These are phyloP conservation scores for Halcyon malimbica DNA, from an alignment of 2,113 vertebrate species.

Conservation along the genomic window DNA sequence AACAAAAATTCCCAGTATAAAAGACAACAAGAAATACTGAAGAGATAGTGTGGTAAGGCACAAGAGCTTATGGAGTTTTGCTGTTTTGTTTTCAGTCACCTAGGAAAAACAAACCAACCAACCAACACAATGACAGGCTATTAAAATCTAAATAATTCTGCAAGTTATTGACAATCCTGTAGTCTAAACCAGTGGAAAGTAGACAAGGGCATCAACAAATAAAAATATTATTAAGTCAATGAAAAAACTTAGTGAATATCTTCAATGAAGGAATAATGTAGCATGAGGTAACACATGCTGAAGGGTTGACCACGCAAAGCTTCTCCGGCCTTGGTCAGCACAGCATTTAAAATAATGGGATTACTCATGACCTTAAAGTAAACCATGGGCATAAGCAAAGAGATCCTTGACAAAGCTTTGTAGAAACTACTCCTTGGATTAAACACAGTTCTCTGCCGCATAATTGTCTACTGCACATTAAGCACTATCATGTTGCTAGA, in stretches of 20 bases:
- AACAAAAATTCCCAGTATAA: not conserved
- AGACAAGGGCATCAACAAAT: not conserved
- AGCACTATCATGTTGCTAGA: not conserved
- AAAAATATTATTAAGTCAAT: not conserved
- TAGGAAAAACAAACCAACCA: no score
- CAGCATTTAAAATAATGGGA: not conserved
- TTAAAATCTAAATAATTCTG: not conserved
- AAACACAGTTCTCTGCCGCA: fast-evolving
- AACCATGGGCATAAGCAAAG: not conserved
- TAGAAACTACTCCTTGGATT: not conserved
- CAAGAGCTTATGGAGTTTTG: not conserved
- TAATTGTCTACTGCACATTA: not conserved
- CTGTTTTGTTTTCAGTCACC: not conserved
- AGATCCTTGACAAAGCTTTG: not conserved
- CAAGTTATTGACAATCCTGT: not conserved
- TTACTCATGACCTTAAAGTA: not conserved
- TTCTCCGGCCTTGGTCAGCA: not conserved
- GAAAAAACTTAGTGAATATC: not conserved
- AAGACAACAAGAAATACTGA: not conserved
- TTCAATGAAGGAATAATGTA: not conserved
- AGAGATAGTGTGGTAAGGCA: not conserved
- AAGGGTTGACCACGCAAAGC: not conserved
- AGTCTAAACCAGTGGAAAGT: not conserved
- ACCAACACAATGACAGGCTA: not conserved
- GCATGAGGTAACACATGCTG: not conserved